These are phyloP conservation scores for Loripinus fragilis DNA, from an alignment of 2,888 invertebrate species.

Conservation along the genomic window DNA sequence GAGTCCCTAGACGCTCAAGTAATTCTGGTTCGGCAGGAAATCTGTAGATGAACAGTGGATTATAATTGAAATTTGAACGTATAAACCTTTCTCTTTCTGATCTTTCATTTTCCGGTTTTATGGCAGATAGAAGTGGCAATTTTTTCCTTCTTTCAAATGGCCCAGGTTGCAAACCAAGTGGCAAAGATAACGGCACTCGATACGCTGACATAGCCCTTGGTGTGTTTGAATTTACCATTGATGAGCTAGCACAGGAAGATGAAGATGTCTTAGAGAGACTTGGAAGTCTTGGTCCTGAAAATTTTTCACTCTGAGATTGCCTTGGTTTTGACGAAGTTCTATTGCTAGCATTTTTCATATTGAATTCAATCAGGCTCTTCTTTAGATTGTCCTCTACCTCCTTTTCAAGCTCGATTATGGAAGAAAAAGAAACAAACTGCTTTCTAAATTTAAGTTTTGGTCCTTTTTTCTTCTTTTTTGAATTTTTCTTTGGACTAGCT, in stretches of 20 bases:
- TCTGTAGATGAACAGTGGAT: conserved; percentile 77
- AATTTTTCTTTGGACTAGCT: conserved; percentile 1
- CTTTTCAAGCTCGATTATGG: conserved; percentile 41
- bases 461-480: conserved; percentile 49
- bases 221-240: conserved; percentile 29
- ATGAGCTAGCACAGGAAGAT: conserved; percentile 34
- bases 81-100: conserved; percentile 78
- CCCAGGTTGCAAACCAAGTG: conserved; percentile 53
- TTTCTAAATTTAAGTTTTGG: conserved; percentile 48
- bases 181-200: conserved; percentile 50
- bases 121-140: conserved; percentile 73
- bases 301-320: conserved; percentile 18
- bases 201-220: conserved; percentile 46
- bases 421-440: conserved; percentile 52
- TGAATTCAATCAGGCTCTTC: conserved; percentile 4
- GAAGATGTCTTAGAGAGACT: conserved; percentile 43
- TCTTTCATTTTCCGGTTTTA: conserved; percentile 79
- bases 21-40: conserved; percentile 70
- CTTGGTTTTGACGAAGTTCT: neutral
- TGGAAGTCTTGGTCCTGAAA: conserved; percentile 45
- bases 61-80: conserved; percentile 76
- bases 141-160: conserved; percentile 69
- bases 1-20: conserved; percentile 68
- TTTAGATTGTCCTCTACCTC: conserved; percentile 26
- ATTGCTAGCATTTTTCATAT: neutral